A percentile compares a stretch with the other conserved stretches of the same genome.
Conservation (phyloP, 2,888 invertebrate genomes). For the Prosopocoilus inquinatus region DNA sequence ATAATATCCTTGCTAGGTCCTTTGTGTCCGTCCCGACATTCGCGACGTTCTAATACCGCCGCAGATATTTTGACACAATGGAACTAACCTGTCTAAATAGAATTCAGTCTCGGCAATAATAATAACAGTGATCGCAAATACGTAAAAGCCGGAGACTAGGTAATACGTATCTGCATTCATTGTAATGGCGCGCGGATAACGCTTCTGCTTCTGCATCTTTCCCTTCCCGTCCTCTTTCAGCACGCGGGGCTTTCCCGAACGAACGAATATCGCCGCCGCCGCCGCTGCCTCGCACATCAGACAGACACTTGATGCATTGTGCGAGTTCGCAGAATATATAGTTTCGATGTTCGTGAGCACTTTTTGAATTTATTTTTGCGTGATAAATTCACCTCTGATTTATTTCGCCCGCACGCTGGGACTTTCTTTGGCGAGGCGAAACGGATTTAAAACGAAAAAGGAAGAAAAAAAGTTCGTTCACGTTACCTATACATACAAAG, state of each 20-base stretch:
- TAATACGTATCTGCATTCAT: constrained; percentile 25
- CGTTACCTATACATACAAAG: no score
- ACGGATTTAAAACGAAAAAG: background rate
- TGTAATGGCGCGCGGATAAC: constrained; percentile 21
- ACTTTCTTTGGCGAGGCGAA: no score
- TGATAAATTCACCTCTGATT: constrained; percentile 12
- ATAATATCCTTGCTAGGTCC: no score
- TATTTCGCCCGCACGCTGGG: constrained; percentile 1
- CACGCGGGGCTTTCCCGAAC: background rate
- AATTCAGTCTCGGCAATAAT: constrained; percentile 15
- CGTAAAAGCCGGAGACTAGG: constrained; percentile 24
- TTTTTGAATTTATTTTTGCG: constrained; percentile 6
- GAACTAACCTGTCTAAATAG: constrained; percentile 11
- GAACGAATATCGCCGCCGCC: no score
- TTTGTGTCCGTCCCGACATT: no score
- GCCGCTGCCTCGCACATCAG: no score
- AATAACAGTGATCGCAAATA: constrained; percentile 15
- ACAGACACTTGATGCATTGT: constrained; percentile 7
- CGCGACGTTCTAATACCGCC: background rate
- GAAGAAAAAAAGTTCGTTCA: background rate
- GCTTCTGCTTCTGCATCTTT: constrained; percentile 5
- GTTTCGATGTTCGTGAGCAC: constrained; percentile 10
- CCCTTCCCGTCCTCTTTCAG: constrained; percentile 1
- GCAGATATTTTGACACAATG: constrained; percentile 12
- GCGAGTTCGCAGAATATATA: constrained; percentile 6